These are phyloP conservation scores for Pheucticus melanocephalus DNA, from an alignment of 2,113 vertebrate genomes.

Conservation along the genomic window DNA sequence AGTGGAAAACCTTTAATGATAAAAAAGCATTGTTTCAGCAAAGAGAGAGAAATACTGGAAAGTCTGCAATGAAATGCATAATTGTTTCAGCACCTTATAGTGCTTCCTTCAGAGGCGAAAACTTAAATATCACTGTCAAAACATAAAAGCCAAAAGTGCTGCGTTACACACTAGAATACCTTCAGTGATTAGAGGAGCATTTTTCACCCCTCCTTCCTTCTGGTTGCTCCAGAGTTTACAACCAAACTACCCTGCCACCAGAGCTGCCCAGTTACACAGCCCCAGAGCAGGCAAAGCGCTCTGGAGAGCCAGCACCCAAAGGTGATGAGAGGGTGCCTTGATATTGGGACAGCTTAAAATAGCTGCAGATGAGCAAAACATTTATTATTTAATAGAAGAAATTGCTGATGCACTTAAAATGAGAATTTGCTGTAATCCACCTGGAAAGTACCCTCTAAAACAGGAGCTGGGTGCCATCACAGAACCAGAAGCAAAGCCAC, in stretches of 20 bases:
- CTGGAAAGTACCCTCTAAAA: not conserved
- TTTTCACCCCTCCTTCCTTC: not conserved
- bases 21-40: not conserved
- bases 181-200: not conserved
- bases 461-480: not conserved
- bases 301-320: not conserved
- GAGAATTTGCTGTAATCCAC: not conserved
- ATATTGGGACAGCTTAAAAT: not conserved
- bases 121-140: not conserved
- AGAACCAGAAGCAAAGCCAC: not conserved
- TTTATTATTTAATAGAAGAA: not conserved
- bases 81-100: not conserved
- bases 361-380: not conserved
- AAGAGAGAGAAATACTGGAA: not conserved
- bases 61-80: not conserved
- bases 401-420: not conserved
- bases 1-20: not conserved
- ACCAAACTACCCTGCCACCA: not conserved
- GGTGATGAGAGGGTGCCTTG: not conserved
- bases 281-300: not conserved
- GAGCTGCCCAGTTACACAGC: not conserved
- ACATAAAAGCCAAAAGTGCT: not conserved
- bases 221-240: not conserved
- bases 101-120: not conserved
- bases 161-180: not conserved